phyloP scores from a whole-genome alignment of 2,113 vertebrate genomes.

The Echinops telfairi region DNA sequence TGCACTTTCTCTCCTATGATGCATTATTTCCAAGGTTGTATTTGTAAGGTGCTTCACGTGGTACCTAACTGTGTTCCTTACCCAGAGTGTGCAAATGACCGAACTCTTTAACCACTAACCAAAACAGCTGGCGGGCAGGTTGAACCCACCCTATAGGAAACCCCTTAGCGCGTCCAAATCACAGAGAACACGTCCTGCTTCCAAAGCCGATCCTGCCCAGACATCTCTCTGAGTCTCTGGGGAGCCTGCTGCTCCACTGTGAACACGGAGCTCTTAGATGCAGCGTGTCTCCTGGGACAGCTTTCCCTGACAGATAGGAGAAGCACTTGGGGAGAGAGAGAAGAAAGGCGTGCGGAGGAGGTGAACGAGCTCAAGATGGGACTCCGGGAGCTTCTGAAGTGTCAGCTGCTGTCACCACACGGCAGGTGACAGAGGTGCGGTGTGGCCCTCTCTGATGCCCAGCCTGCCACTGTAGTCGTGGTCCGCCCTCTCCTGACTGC shows the following conservation, averaged over 20 bases:
- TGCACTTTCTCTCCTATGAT: conserved; percentile 18
- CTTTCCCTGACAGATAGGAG: background rate
- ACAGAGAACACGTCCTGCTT: conserved; percentile 7
- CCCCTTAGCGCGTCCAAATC: background rate
- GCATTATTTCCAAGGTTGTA: conserved; percentile 20
- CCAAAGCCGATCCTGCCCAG: background rate
- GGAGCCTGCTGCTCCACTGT: background rate
- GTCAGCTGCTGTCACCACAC: background rate
- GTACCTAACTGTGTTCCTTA: conserved; percentile 1
- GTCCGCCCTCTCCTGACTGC: background rate
- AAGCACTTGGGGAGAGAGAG: background rate
- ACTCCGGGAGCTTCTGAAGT: background rate
- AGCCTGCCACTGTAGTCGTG: background rate
- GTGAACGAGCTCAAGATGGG: background rate
- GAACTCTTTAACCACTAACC: no score
- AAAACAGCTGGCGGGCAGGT: no score
- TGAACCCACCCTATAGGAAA: no score
- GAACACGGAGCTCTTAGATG: background rate
- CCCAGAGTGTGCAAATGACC: no score
- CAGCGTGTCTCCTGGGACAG: background rate
- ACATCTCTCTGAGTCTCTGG: background rate
- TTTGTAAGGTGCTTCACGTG: conserved; percentile 36
- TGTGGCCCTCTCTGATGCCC: background rate
- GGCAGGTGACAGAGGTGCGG: background rate
- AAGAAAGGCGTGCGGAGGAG: background rate